phyloP scores from a whole-genome alignment of 2,113 vertebrate species.

The Octodon degus region DNA sequence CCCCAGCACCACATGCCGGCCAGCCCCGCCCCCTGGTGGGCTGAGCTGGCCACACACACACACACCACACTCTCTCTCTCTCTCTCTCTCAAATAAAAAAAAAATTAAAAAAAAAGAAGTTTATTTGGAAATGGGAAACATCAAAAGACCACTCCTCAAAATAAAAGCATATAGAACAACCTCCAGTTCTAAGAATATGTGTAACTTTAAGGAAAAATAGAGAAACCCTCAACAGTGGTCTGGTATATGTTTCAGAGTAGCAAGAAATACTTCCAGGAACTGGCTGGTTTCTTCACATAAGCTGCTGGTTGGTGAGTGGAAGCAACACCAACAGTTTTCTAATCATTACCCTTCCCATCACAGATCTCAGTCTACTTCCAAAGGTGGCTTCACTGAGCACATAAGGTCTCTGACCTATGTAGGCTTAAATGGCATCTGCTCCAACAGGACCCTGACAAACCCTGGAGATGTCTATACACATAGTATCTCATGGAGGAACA shows the following conservation, averaged over 20 bases:
- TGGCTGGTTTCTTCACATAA: background rate
- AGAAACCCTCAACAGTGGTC: background rate
- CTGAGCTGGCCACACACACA: no score
- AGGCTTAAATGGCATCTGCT: background rate
- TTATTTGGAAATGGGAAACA: constrained; percentile 17
- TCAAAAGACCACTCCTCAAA: background rate
- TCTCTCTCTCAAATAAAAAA: no score
- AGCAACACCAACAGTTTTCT: background rate
- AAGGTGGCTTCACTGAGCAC: background rate
- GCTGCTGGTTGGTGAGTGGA: background rate
- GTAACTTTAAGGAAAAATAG: background rate
- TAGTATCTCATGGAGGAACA: background rate
- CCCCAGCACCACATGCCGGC: no score
- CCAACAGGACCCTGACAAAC: background rate
- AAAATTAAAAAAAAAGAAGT: no score
- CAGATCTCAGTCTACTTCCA: constrained; percentile 5
- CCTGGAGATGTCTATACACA: background rate
- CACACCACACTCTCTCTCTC: no score
- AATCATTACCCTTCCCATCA: background rate
- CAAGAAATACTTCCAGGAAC: background rate
- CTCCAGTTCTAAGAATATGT: background rate
- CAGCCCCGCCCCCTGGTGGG: no score
- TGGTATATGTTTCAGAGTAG: background rate
- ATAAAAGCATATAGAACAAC: background rate
- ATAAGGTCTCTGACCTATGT: background rate